Evolutionary conservation across 2,888 invertebrate species (phyloP).

Genomic region (Conistra vaccinii): DNA sequence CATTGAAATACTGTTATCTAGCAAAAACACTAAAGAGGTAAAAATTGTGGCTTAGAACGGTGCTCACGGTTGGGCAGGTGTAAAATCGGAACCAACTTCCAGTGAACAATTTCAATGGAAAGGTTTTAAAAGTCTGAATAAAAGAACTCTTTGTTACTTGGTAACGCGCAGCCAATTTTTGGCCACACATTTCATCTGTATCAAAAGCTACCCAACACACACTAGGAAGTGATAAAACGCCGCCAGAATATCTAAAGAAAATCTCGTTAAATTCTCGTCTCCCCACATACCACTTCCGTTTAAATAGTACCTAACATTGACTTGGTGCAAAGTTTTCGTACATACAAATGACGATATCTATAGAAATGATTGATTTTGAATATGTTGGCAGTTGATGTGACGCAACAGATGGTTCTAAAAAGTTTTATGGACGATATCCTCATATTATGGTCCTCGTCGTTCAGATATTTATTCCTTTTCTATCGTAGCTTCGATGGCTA

Average conservation of each 20-base stretch:
- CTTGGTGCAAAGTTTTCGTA: conserved; percentile 31
- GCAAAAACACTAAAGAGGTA: background rate
- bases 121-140: background rate
- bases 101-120: background rate
- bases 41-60: background rate
- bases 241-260: background rate
- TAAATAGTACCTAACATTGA: conserved; percentile 47
- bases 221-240: background rate
- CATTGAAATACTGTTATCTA: background rate
- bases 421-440: conserved; percentile 15
- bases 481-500: background rate
- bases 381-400: conserved; percentile 3
- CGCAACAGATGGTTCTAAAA: conserved; percentile 46
- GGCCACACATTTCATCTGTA: background rate
- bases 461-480: conserved; percentile 13
- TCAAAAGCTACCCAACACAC: conserved; percentile 10
- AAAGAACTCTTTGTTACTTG: background rate
- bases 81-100: background rate
- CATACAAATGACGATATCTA: conserved; percentile 17
- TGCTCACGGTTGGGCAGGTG: background rate
- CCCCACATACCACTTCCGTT: conserved; percentile 44
- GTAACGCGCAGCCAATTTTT: background rate
- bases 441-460: background rate
- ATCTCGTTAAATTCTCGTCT: conserved; percentile 45
- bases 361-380: conserved; percentile 28